These are phyloP conservation scores for Actinemys pallida DNA, from an alignment of 2,113 vertebrate genomes.

Conservation along the genomic window DNA sequence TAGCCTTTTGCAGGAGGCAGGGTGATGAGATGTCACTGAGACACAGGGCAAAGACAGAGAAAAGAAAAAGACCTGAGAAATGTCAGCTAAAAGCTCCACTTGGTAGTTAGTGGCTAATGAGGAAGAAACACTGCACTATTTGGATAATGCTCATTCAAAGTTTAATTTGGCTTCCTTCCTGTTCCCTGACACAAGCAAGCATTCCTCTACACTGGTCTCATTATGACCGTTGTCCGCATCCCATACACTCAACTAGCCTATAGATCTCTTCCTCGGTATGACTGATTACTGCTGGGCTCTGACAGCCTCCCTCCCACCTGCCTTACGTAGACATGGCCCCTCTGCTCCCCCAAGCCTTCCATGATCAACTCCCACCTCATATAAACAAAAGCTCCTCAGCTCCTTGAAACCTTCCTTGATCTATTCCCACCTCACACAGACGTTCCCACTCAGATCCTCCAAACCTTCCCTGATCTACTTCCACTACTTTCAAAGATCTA, in stretches of 20 bases:
- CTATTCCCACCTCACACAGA: background rate
- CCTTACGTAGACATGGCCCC: background rate
- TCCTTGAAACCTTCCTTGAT: background rate
- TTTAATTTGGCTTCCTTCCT: background rate
- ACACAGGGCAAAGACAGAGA: background rate
- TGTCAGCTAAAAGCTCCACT: background rate
- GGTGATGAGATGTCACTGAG: background rate
- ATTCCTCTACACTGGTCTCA: background rate
- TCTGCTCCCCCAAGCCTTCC: too few species aligned
- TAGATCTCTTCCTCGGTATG: background rate
- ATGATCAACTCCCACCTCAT: too few species aligned
- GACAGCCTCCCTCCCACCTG: background rate
- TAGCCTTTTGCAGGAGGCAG: background rate
- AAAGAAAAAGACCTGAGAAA: background rate
- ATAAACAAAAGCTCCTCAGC: too few species aligned
- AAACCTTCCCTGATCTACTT: background rate
- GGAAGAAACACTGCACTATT: background rate
- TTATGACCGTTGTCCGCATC: background rate
- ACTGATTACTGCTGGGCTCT: background rate
- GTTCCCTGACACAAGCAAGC: background rate
- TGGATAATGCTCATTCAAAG: background rate
- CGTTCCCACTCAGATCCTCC: background rate
- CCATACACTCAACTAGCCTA: background rate
- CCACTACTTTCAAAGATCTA: background rate
- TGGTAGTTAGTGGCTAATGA: background rate